phyloP scores from a whole-genome alignment of 37 sponge, comb jelly and placozoan genomes.

The Beroe forskalii region DNA sequence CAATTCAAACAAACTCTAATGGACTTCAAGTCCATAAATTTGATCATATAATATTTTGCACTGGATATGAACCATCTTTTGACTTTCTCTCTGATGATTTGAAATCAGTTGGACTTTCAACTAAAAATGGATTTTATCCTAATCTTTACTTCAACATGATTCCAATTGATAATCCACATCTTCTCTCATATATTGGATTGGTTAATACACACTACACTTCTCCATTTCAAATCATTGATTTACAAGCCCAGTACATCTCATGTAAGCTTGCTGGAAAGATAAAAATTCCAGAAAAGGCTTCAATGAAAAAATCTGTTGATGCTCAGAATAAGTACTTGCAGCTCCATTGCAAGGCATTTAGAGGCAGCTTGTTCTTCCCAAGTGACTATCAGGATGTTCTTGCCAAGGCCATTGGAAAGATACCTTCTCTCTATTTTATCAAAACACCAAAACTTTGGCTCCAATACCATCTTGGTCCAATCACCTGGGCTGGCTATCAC shows the following conservation, averaged over 20 bases:
- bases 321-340: not conserved
- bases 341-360: not conserved
- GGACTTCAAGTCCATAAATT: not conserved
- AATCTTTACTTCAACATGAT: slow-evolving; percentile 28
- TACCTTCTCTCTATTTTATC: not conserved
- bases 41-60: slow-evolving; percentile 46
- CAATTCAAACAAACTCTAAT: not conserved
- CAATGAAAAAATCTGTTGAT: not conserved
- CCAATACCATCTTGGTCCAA: slow-evolving; percentile 25
- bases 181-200: slow-evolving; percentile 4
- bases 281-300: not conserved
- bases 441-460: not conserved
- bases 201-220: slow-evolving; percentile 17
- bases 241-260: slow-evolving; percentile 47
- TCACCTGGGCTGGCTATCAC: slow-evolving; percentile 55
- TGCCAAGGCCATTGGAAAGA: not conserved
- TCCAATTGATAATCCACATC: not conserved
- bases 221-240: slow-evolving; percentile 41
- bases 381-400: not conserved
- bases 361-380: slow-evolving; percentile 27
- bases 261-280: not conserved
- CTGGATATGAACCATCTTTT: slow-evolving; percentile 36
- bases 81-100: slow-evolving; percentile 2
- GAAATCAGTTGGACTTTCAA: not conserved
- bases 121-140: not conserved